A percentile compares a stretch with the other conserved stretches of the same genome.
Conservation (phyloP, 2,888 invertebrate genomes). For the Mesodorylaimus sp. region DNA sequence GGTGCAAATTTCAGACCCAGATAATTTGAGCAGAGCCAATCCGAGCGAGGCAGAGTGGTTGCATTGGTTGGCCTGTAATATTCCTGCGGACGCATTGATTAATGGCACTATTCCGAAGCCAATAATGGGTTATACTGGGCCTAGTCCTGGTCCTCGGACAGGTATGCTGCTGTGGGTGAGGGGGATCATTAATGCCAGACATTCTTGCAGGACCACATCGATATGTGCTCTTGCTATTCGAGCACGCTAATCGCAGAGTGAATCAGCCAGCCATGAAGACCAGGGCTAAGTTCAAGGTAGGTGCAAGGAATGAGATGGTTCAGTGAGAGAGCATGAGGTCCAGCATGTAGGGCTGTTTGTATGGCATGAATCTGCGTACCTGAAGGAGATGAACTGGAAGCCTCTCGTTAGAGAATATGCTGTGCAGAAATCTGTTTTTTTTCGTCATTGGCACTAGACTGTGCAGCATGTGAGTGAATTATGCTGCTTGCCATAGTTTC, state of each 20-base stretch:
- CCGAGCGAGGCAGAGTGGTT: slow-evolving; percentile 30
- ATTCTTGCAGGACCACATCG: slow-evolving; percentile 13
- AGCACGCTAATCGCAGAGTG: slow-evolving; percentile 23
- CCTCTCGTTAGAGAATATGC: too few species aligned
- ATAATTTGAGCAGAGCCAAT: slow-evolving; percentile 27
- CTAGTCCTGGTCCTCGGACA: slow-evolving; percentile 28
- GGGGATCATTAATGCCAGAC: too few species aligned
- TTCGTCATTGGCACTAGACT: too few species aligned
- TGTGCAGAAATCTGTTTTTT: too few species aligned
- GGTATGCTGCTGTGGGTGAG: too few species aligned
- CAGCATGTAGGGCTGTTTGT: too few species aligned
- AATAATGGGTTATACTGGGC: slow-evolving; percentile 14
- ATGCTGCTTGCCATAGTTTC: too few species aligned
- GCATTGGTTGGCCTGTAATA: slow-evolving; percentile 24
- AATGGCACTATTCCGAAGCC: slow-evolving; percentile 25
- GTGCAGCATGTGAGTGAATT: too few species aligned
- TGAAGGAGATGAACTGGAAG: too few species aligned
- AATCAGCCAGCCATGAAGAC: slow-evolving; percentile 4
- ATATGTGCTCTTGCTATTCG: slow-evolving; percentile 26
- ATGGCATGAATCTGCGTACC: too few species aligned
- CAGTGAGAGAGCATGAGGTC: too few species aligned
- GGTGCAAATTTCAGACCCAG: slow-evolving; percentile 29
- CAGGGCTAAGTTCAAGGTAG: slow-evolving; percentile 3
- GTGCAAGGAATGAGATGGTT: too few species aligned
- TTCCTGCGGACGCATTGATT: slow-evolving; percentile 17